Conservation (phyloP, 1,140 invertebrate genomes). For the Aphelinus certus region DNA sequence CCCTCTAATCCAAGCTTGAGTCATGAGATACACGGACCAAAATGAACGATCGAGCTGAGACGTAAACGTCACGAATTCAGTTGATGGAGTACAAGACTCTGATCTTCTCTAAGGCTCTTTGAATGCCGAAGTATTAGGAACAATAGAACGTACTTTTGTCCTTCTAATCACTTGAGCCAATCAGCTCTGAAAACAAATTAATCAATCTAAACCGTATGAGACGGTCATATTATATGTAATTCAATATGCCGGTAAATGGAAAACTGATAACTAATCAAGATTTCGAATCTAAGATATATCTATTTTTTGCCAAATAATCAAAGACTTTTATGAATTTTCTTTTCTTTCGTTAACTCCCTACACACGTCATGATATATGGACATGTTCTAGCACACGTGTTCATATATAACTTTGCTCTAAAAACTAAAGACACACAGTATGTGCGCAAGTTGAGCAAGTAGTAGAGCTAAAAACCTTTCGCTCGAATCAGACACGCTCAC, state of each 20-base stretch:
- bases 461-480: constrained; percentile 1
- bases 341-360: too few relatives aligned
- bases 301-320: too few relatives aligned
- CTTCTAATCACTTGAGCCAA: too few relatives aligned
- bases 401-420: background rate
- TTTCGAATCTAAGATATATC: too few relatives aligned
- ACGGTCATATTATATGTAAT: too few relatives aligned
- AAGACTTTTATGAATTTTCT: too few relatives aligned
- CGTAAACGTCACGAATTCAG: constrained; percentile 7
- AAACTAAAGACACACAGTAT: background rate
- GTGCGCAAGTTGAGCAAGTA: background rate
- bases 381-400: background rate
- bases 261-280: too few relatives aligned
- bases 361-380: background rate
- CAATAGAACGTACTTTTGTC: too few relatives aligned
- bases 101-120: background rate
- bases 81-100: constrained; percentile 3
- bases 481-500: background rate
- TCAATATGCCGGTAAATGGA: too few relatives aligned
- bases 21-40: background rate
- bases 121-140: background rate
- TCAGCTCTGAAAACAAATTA: too few relatives aligned
- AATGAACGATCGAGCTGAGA: constrained; percentile 2
- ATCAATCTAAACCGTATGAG: too few relatives aligned
- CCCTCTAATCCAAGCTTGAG: background rate